Evolutionary conservation across 1,140 invertebrate species (phyloP).

Genomic region (Hylaeus anthracinus): DNA sequence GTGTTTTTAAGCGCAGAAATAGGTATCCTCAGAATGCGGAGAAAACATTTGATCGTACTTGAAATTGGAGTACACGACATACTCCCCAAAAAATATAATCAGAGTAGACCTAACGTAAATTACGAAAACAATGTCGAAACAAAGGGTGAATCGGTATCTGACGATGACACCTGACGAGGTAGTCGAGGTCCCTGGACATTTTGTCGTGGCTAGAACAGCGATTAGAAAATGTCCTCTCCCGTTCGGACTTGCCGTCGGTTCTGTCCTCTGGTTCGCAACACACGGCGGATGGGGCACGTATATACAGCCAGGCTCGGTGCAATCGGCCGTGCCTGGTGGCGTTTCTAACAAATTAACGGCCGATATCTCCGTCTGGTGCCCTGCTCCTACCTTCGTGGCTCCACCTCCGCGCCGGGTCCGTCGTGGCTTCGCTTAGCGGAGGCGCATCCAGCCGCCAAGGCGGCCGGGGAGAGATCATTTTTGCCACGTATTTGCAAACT

Average conservation of each 20-base stretch:
- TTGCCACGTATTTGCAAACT: conserved; percentile 81
- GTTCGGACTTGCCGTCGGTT: neutral
- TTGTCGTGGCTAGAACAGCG: neutral
- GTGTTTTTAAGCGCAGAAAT: too few relatives aligned
- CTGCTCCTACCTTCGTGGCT: conserved; percentile 69
- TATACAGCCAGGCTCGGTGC: conserved; percentile 20
- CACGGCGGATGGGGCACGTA: neutral
- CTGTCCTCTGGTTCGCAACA: neutral
- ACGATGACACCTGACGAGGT: too few relatives aligned
- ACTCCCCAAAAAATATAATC: too few relatives aligned
- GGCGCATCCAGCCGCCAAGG: conserved; percentile 42
- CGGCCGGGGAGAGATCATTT: conserved; percentile 77
- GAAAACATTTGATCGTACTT: too few relatives aligned
- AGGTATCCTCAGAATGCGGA: too few relatives aligned
- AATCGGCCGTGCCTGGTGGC: conserved; percentile 67
- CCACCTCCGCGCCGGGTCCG: conserved; percentile 59
- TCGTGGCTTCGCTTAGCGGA: conserved; percentile 18
- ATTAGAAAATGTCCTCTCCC: conserved; percentile 30
- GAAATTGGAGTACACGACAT: too few relatives aligned
- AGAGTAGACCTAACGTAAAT: too few relatives aligned
- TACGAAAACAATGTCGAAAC: too few relatives aligned
- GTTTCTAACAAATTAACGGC: conserved; percentile 78
- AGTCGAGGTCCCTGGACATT: conserved; percentile 1
- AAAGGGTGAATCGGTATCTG: too few relatives aligned
- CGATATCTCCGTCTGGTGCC: conserved; percentile 60